Conservation (phyloP, 2,797 vertebrate genomes). For the Danio kyathit region DNA sequence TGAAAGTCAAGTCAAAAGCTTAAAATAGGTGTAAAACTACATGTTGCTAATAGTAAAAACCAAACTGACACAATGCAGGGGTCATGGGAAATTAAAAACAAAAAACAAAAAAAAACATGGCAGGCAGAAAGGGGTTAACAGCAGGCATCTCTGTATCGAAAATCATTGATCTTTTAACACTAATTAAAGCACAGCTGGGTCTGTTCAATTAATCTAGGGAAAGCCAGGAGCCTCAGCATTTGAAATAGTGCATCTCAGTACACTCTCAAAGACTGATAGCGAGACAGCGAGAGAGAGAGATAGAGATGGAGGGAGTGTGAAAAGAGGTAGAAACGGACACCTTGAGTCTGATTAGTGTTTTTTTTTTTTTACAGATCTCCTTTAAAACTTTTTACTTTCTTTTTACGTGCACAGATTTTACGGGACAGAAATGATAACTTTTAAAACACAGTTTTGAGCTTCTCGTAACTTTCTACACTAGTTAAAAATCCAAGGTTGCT, state of each 20-base stretch:
- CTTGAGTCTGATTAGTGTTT: conserved; percentile 29
- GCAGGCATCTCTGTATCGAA: conserved; percentile 66
- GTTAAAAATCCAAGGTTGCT: conserved; percentile 47
- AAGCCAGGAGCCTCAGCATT: conserved; percentile 64
- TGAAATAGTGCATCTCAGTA: conserved; percentile 62
- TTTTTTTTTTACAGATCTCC: conserved; percentile 39
- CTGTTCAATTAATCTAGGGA: conserved; percentile 80
- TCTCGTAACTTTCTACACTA: conserved; percentile 27
- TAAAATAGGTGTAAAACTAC: not conserved
- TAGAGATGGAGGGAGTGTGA: conserved; percentile 15
- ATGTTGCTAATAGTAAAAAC: not conserved
- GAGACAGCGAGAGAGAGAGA: conserved; percentile 35
- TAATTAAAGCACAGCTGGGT: conserved; percentile 79
- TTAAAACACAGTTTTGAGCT: conserved; percentile 43
- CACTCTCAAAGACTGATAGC: conserved; percentile 31
- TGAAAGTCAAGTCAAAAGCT: not conserved
- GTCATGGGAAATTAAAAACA: conserved; percentile 1
- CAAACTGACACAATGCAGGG: conserved; percentile 14
- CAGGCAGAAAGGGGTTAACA: conserved; percentile 69
- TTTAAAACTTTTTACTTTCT: conserved; percentile 40
- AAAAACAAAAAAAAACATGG: conserved; percentile 41
- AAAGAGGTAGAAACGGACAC: conserved; percentile 29
- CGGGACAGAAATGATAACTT: conserved; percentile 34
- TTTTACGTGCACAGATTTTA: conserved; percentile 8
- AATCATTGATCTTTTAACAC: conserved; percentile 78